phyloP scores from a whole-genome alignment of 1,140 invertebrate species.

The Archivesica marissinica region DNA sequence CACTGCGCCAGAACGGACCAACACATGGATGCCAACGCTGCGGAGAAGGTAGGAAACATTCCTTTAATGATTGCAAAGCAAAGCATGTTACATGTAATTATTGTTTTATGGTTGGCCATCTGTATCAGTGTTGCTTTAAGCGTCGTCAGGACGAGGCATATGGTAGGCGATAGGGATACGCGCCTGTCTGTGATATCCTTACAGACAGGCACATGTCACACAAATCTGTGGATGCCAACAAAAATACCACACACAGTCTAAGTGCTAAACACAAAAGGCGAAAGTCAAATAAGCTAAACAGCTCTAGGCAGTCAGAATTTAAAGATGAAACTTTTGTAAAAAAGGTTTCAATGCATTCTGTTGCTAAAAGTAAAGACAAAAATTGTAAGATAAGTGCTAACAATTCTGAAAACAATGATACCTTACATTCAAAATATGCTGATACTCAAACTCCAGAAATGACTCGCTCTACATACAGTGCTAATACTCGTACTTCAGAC shows the following conservation, averaged over 20 bases:
- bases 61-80: conserved; percentile 1
- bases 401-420: not conserved
- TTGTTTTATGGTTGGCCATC: not conserved
- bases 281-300: not conserved
- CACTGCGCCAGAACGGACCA: not conserved
- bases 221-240: not conserved
- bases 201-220: conserved; percentile 38
- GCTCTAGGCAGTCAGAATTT: not conserved
- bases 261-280: not conserved
- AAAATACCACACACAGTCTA: not conserved
- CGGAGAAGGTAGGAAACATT: conserved; percentile 17
- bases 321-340: not conserved
- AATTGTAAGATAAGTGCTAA: not conserved
- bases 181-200: conserved; percentile 35
- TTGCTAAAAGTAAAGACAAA: not conserved
- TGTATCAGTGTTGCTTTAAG: not conserved
- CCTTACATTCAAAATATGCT: not conserved
- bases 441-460: not conserved
- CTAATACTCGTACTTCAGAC: not conserved
- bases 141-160: not conserved
- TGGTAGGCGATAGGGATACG: conserved; percentile 47
- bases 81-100: not conserved
- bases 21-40: not conserved
- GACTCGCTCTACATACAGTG: not conserved
- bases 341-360: not conserved